Base-by-base conservation (phyloP, 2,888 invertebrate genomes). In the Myathropa florea region DNA sequence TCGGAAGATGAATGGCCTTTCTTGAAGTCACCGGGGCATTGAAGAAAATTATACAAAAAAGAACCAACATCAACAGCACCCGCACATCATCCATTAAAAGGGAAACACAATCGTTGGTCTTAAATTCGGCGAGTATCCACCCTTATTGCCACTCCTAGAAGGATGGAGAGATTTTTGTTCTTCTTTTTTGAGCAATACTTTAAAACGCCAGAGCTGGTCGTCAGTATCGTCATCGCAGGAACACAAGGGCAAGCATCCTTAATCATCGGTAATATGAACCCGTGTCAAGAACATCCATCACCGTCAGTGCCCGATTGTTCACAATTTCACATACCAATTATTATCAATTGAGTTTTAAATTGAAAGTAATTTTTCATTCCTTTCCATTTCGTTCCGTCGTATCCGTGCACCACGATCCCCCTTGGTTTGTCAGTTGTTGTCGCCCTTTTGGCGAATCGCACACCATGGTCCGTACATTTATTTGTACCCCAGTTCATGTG, bases 271-370 rank as follows among this genome's bases (percentile, higher is more conserved):
- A 84, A 86, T 86, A 80, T 80, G 88, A 82, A 86, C 85, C 73
- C 81, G 78, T 91, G 91, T 91, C 91, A 91, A 90, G 90, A 91
- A 91, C 91, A 91, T 91, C 91, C 91, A 91, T 91, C 91, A 91
- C 77, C 82, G 80, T 83, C 79, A 87, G 67, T 78, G 70, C 88
- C 79, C 81, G 84, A 84, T 88, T 84, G 88, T 87, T 87, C 87
- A 88, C 82, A 80, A 83, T 73, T 83, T 88, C 83, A 79, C 87
- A 85, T 88, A 82, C 83, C 85, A 88, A 88, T 88, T 89, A 89
- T 89, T 89, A 88, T 88, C 86, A 87, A 88, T 83, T 83, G 80
- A 83, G 88, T 88, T 89, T 88, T 85, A 89, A 89, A 89, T 88
- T 88, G 88, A 88, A 88, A 83, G 88, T 88, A 84, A 89, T 88